These are phyloP conservation scores for Alfaro cultratus DNA, from an alignment of 2,797 vertebrate genomes.

Conservation along the genomic window DNA sequence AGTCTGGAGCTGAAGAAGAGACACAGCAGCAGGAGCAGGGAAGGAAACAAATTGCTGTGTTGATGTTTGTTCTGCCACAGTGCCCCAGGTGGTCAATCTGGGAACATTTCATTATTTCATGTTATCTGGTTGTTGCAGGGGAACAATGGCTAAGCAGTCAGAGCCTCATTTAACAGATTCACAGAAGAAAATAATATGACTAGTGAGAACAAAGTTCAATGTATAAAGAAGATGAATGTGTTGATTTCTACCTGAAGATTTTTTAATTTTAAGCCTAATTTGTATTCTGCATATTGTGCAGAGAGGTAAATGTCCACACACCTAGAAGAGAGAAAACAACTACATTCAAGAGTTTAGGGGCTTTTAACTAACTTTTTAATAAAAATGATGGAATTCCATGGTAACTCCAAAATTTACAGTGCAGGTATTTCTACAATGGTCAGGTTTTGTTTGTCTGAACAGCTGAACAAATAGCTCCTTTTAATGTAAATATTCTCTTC, in stretches of 20 bases:
- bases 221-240: constrained; percentile 46
- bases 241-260: constrained; percentile 47
- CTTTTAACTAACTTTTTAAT: not conserved
- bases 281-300: not conserved
- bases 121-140: constrained; percentile 47
- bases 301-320: not conserved
- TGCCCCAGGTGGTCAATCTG: constrained; percentile 67
- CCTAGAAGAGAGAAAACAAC: not conserved
- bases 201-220: constrained; percentile 7
- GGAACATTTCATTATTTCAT: constrained; percentile 39
- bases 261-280: constrained; percentile 11
- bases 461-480: not conserved
- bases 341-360: not conserved
- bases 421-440: not conserved
- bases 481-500: not conserved
- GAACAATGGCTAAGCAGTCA: constrained; percentile 42
- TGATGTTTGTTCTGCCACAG: constrained; percentile 58
- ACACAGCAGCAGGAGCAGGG: constrained; percentile 23
- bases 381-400: not conserved
- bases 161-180: constrained; percentile 29
- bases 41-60: constrained; percentile 55
- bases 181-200: constrained; percentile 15
- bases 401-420: not conserved
- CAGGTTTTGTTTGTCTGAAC: not conserved
- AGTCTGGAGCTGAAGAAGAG: constrained; percentile 42